Base-by-base conservation (phyloP, 2,797 vertebrate genomes). In the Agapornis canus region DNA sequence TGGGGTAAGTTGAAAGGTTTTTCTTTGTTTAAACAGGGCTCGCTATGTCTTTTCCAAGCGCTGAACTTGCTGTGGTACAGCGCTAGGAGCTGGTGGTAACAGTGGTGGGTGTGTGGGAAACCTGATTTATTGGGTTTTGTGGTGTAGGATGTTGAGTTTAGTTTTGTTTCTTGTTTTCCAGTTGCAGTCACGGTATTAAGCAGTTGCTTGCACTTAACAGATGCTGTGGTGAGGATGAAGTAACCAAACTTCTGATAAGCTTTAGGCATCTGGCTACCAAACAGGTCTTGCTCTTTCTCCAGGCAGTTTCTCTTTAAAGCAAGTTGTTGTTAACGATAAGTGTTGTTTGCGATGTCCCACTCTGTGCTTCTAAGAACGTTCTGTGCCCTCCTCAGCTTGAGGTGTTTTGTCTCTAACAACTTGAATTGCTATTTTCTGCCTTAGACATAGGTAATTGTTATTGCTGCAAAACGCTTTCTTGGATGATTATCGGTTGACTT, bases 401-500 rank as follows among this genome's bases (percentile, higher is more conserved):
- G 78, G 47, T 51, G 27, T 20, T 94, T 92, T 51, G 29, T 73
- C 32, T 81, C 61, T 56, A 79, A 35, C 52, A 77, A 2, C 57
- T 32, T 18, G 54, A 60, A 43, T 43, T 88, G 82, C 37, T 66
- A 0, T 64, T 85, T 86, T 85, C 42, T 82, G 60, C 43, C 80
- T 92, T 52, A 65, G 73, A 87, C 42, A 13, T 6, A 91, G 71
- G 79, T 72, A 95, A 82, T 86, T 81, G 72, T 61, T 31, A 9
- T 25, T 70, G 42, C 79, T 88, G 13, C 20, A 61, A 69, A 92
- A 79, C 7, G 17, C 26, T 84, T 91, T 31, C 61, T 76, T 77
- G 83, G 89, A 85, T 84, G 64, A 76, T 90, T 91, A 96, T 87
- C 73, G 13, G 48, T 81, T 95, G 96, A 90, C 88, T 96, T 65